Evolutionary conservation across 2,888 invertebrate genomes (phyloP), one percentile per base, ranked within the genome.

Genomic region (Hecatera dysodea): DNA sequence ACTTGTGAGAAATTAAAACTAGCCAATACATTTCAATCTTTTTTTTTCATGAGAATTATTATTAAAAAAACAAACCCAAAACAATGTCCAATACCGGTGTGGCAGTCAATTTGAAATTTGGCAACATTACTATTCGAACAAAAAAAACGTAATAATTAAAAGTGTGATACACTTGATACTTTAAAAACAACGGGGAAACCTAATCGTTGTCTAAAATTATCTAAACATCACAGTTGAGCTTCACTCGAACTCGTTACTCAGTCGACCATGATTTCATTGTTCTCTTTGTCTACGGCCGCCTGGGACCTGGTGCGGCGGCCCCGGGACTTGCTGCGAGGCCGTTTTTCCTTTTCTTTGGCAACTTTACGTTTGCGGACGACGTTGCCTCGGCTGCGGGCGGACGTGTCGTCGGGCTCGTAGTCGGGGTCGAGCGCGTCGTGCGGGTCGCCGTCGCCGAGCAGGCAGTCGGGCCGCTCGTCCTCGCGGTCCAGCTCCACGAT

Each of bases 291-390:
- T 46, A 88, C 72, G 48, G 92, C 93, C 7, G 94, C 86, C 80
- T 95, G 95, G 78, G 95, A 96, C 73, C 96, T 90, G 1, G 96
- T 96, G 67, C 92, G 92, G 19, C 96, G 93, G 1, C 95, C 95
- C 64, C 94, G 86, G 29, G 96, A 95, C 68, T 88, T 92, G 85
- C 96, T 96, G 3, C 96, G 90, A 15, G 95, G 87, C 71, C 91
- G 87, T 76, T 93, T 92, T 60, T 92, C 91, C 82, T 93, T 94
- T 59, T 92, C 91, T 84, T 93, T 94, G 12, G 77, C 88, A 48
- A 86, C 89, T 86, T 93, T 95, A 68, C 94, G 93, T 86, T 95
- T 96, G 17, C 94, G 88, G 17, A 91, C 83, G 17, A 93, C 91
- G 73, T 94, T 92, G 68, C 94, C 94, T 4, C 95, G 91, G 82